phyloP scores from a whole-genome alignment of 2,888 invertebrate species.

The Pandemis heparana region DNA sequence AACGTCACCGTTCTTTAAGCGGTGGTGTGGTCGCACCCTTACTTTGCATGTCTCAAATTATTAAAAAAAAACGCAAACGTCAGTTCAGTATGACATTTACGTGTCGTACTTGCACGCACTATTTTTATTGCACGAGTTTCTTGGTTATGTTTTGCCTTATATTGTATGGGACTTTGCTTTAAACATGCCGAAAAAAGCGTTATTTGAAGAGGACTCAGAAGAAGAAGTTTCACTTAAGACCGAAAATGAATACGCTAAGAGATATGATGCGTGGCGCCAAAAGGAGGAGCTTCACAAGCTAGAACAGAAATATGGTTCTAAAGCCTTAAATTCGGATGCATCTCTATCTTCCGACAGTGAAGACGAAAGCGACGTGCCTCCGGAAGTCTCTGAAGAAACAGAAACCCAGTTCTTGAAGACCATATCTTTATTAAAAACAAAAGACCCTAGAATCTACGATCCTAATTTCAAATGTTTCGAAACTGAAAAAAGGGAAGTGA shows the following conservation, averaged over 20 bases:
- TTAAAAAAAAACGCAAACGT: constrained; percentile 10
- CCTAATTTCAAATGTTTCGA: constrained; percentile 90
- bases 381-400: constrained; percentile 85
- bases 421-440: constrained; percentile 93
- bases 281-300: constrained; percentile 94
- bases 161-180: constrained; percentile 22
- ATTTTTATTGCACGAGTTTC: constrained; percentile 11
- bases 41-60: no score
- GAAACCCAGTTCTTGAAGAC: constrained; percentile 96
- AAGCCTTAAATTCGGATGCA: constrained; percentile 74
- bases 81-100: constrained; percentile 30
- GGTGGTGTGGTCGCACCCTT: no score
- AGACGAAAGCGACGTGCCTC: constrained; percentile 88
- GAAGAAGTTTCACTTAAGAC: constrained; percentile 87
- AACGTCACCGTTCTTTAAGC: no score
- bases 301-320: constrained; percentile 90
- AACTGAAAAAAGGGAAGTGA: constrained; percentile 67
- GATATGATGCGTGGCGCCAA: constrained; percentile 93
- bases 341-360: constrained; percentile 85
- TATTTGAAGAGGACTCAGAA: constrained; percentile 86
- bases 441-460: constrained; percentile 96
- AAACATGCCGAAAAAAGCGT: constrained; percentile 65
- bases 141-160: constrained; percentile 28
- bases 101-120: constrained; percentile 13
- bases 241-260: constrained; percentile 93